Base-by-base conservation (phyloP, 2,797 vertebrate species). In the Gallinago stenura region DNA sequence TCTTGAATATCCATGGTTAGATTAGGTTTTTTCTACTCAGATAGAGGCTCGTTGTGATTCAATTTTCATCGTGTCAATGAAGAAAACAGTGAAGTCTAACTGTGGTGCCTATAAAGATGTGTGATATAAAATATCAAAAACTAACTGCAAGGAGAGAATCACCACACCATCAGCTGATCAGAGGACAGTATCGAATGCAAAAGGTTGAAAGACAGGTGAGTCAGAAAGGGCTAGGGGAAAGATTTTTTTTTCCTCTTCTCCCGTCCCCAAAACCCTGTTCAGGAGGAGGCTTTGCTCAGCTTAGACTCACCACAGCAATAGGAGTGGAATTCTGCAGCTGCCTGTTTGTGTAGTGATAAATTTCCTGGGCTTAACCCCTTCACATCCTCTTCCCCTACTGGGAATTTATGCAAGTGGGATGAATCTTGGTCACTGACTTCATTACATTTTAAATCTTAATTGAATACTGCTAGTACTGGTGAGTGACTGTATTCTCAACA, bases 331-430 rank as follows among this genome's bases (percentile, higher is more conserved):
- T 86, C 72, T 88, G 87, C 85, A 93, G 95, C 85, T 87, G 93
- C 70, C 51, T 91, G 70, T 56, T 89, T 87, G 62, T 37, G 60
- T 77, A 79, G 70, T 89, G 80, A 88, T 73, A 39, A 70, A 88
- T 89, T 82, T 81, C 73, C 62, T 70, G 51, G 66, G 41, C 60
- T 94, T 94, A 95, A 96, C 89, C 91, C 94, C 73, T 96, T 86
- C 88, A 62, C 83, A 95, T 95, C 80, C 79, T 86, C 77, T 95
- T 94, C 46, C 61, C 46, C 66, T 62, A 6, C 24, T 50, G 39
- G 80, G 83, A 88, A 89, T 75, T 93, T 66, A 8, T 53, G 73
- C 65, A 85, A 93, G 70, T 69, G 73, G 85, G 45, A 39, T 77
- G 62, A 90, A 50, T 90, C 86, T 88, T 82, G 65, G 65, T 33